phyloP scores from a whole-genome alignment of 2,888 invertebrate species.

The Dioctria linearis region DNA sequence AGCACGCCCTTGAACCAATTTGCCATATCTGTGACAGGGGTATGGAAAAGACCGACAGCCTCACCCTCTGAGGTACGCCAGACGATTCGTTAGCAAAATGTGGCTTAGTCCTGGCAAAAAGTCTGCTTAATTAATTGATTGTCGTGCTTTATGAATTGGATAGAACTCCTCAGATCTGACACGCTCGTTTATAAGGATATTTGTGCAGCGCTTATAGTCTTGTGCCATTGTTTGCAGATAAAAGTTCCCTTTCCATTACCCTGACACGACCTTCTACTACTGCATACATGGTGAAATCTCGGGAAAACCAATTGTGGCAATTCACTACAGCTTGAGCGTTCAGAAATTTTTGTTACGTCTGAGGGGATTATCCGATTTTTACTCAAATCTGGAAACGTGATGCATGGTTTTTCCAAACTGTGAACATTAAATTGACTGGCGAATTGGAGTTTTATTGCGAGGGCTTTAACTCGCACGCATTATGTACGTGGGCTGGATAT shows the following conservation, averaged over 20 bases:
- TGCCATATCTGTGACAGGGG: neutral
- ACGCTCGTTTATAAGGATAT: neutral
- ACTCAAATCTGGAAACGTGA: neutral
- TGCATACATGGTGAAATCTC: neutral
- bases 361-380: neutral
- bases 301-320: neutral
- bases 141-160: neutral
- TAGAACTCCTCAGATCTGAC: no score
- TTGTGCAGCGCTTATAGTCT: neutral
- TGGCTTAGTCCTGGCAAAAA: neutral
- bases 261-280: neutral
- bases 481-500: no score
- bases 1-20: neutral
- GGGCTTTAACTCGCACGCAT: no score
- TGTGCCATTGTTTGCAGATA: neutral
- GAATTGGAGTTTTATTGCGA: neutral
- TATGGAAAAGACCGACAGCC: neutral
- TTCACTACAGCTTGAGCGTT: no score
- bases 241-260: neutral
- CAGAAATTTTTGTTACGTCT: neutral
- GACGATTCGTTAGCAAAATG: neutral
- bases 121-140: neutral
- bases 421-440: neutral
- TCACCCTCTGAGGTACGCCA: no score
- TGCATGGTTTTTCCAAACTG: no score